Evolutionary conservation across 2,888 invertebrate species (phyloP).

Genomic region (Phoronis australis): DNA sequence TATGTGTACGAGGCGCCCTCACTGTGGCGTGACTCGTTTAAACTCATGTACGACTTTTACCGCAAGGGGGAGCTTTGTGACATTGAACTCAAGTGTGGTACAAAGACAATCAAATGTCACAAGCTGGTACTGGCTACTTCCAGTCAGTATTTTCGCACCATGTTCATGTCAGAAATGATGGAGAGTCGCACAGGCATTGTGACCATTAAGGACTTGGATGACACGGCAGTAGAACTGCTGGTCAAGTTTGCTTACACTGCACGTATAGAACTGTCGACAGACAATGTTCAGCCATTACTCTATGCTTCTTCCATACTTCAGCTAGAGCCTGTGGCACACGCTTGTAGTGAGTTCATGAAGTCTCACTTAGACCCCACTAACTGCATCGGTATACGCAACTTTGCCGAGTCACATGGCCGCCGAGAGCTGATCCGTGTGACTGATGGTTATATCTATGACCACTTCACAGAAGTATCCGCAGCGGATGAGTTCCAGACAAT

Average conservation of each 20-base stretch:
- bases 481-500: slow-evolving; percentile 44
- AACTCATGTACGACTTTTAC: slow-evolving; percentile 34
- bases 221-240: slow-evolving; percentile 41
- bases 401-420: slow-evolving; percentile 54
- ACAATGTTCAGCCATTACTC: slow-evolving; percentile 54
- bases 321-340: slow-evolving; percentile 52
- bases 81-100: slow-evolving; percentile 41
- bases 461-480: slow-evolving; percentile 41
- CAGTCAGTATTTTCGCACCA: slow-evolving; percentile 54
- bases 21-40: slow-evolving; percentile 22
- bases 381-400: slow-evolving; percentile 52
- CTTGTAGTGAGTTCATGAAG: slow-evolving; percentile 55
- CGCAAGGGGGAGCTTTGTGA: slow-evolving; percentile 45
- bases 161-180: slow-evolving; percentile 54
- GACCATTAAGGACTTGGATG: slow-evolving; percentile 49
- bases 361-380: slow-evolving; percentile 52
- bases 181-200: slow-evolving; percentile 40
- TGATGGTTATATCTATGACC: slow-evolving; percentile 41
- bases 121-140: slow-evolving; percentile 53
- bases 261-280: slow-evolving; percentile 46
- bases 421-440: slow-evolving; percentile 41
- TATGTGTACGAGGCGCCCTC: not conserved
- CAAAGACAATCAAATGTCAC: slow-evolving; percentile 48
- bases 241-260: slow-evolving; percentile 55
- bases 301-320: slow-evolving; percentile 55